These are phyloP conservation scores for Scomber scombrus DNA, from an alignment of 2,113 vertebrate genomes.

Conservation along the genomic window DNA sequence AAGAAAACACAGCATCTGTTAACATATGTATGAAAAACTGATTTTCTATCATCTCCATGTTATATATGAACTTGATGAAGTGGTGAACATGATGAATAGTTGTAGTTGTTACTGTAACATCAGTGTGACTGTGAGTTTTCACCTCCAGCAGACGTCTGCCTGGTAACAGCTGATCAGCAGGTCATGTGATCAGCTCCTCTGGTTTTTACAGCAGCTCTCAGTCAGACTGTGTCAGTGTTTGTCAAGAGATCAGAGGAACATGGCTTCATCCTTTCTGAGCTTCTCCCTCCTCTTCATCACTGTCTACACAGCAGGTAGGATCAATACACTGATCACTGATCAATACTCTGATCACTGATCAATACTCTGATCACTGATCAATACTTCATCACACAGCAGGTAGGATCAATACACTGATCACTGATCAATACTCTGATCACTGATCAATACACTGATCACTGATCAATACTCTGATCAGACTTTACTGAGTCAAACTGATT, in stretches of 20 bases:
- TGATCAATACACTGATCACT: neutral
- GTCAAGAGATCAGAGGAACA: constrained; percentile 8
- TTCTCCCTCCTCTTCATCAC: constrained; percentile 49
- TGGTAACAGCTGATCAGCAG: constrained; percentile 52
- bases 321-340: neutral
- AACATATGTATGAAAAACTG: too few relatives aligned
- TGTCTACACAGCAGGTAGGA: constrained; percentile 46
- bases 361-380: neutral
- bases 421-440: too few relatives aligned
- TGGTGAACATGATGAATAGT: too few relatives aligned
- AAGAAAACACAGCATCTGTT: too few relatives aligned
- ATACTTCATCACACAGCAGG: too few relatives aligned
- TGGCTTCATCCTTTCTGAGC: constrained; percentile 41
- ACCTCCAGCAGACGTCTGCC: constrained; percentile 25
- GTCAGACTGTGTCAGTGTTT: too few relatives aligned
- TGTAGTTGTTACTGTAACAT: too few relatives aligned
- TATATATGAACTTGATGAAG: too few relatives aligned
- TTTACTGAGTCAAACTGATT: too few relatives aligned
- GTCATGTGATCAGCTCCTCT: constrained; percentile 38
- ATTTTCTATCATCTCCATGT: too few relatives aligned
- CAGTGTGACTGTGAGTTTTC: too few relatives aligned
- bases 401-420: neutral
- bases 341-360: neutral
- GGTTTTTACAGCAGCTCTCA: neutral
- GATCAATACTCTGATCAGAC: constrained; percentile 5